Percentiles rank a stretch among this genome's conserved stretches.
Evolutionary conservation across 2,888 invertebrate genomes (phyloP).

Genomic region (Pristionchus maxplancki): DNA sequence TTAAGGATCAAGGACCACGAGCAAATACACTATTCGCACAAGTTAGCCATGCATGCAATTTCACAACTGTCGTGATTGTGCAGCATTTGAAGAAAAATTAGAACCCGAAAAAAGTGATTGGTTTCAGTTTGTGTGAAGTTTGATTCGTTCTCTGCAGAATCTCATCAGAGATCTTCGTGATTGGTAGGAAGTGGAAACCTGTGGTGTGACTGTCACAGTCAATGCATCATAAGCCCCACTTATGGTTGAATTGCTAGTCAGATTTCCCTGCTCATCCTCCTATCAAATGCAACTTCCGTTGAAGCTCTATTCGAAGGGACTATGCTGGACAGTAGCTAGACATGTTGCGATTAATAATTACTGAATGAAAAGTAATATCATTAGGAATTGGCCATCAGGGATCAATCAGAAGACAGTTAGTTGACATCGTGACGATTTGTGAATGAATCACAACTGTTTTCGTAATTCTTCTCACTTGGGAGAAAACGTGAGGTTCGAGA

Average conservation of each 20-base stretch:
- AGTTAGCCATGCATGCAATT: not conserved
- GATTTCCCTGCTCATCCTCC: not conserved
- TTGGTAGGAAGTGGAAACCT: not conserved
- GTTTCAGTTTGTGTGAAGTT: not conserved
- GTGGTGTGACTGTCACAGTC: not conserved
- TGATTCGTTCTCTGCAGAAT: not conserved
- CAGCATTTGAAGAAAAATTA: not conserved
- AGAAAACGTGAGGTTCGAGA: not conserved
- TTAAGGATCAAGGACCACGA: not conserved
- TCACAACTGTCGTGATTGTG: not conserved
- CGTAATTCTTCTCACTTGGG: not conserved
- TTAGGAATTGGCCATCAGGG: not conserved
- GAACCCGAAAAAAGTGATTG: not conserved
- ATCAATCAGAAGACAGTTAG: not conserved
- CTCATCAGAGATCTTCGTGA: not conserved
- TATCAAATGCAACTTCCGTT: not conserved
- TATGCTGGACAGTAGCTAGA: not conserved
- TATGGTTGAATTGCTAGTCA: not conserved
- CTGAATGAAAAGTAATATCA: not conserved
- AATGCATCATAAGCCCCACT: conserved; percentile 16
- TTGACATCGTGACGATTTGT: not conserved
- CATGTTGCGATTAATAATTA: not conserved
- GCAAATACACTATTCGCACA: not conserved
- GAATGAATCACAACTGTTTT: not conserved
- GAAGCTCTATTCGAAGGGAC: not conserved